These are phyloP conservation scores for Epirrhoe tristata DNA, from an alignment of 2,888 invertebrate genomes.

Conservation along the genomic window DNA sequence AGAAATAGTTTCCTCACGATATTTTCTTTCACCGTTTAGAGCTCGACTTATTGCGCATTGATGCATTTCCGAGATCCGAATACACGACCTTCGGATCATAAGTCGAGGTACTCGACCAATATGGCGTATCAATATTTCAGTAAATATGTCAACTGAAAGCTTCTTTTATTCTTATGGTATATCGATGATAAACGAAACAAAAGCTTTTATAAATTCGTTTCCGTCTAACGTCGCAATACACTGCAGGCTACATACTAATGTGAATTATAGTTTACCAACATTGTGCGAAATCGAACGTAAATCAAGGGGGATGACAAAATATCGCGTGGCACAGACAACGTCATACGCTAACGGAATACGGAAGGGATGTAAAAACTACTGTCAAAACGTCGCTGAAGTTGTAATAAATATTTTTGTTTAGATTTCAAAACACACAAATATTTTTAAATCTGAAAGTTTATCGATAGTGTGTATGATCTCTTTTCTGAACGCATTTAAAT, in stretches of 20 bases:
- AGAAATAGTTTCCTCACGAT: too few relatives aligned
- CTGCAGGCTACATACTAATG: constrained; percentile 49
- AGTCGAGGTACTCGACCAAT: too few relatives aligned
- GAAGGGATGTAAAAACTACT: constrained; percentile 40
- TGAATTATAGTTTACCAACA: constrained; percentile 28
- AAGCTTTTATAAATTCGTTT: background rate
- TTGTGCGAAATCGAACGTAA: constrained; percentile 61
- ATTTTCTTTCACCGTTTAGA: too few relatives aligned
- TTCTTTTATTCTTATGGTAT: background rate
- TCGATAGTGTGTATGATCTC: too few relatives aligned
- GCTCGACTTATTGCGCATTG: too few relatives aligned
- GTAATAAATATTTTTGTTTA: constrained; percentile 38
- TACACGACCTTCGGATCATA: too few relatives aligned
- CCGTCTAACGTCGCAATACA: constrained; percentile 32
- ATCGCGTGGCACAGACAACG: constrained; percentile 42
- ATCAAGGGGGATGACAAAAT: constrained; percentile 65
- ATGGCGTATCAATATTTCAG: too few relatives aligned
- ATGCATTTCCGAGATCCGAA: too few relatives aligned
- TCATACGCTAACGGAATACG: constrained; percentile 36
- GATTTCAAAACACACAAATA: too few relatives aligned
- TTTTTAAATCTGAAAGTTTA: too few relatives aligned
- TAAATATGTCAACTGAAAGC: background rate
- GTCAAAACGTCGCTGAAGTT: constrained; percentile 35
- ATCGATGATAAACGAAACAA: background rate
- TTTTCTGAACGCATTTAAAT: too few relatives aligned